Base-by-base conservation (phyloP, 2,797 vertebrate species). In the Sebastes jordani region DNA sequence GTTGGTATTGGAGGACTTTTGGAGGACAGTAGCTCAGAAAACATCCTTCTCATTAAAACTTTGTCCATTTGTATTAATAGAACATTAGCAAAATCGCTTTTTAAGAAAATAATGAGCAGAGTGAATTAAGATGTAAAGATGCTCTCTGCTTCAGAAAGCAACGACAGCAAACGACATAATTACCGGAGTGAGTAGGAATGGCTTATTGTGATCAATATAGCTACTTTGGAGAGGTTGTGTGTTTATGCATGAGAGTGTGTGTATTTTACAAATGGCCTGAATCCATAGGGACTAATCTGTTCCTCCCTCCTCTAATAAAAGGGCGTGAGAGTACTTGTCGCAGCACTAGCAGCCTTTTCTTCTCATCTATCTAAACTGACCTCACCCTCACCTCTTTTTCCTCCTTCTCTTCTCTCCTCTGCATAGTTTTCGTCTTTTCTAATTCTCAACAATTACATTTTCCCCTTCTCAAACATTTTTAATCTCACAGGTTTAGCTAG, bases 141-240 rank as follows among this genome's bases (percentile, higher is more conserved):
- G n/a, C 56, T 55, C 59, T 38, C 52, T n/a, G 14, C 62, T 36
- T 66, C 20, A 67, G 65, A 64, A 63, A 30, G 32, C 6, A 55
- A 13, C 11, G 20, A 27, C 25, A 27, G 25, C 25, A 27, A 27
- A 27, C 25, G 25, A 71, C 25, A 67, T 78, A 36, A 68, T 79
- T 63, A 82, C 5, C 7, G 16, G 11, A 61, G 60, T 42, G 61
- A 69, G 36, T 4, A 7, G 32, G 46, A 79, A 62, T 22, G 20
- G 11, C 70, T 70, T 49, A 58, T 29, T 74, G 25, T 5, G 6
- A 81, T 83, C 77, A 68, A 79, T 85, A 69, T 20, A 32, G 71
- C 73, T 76, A 49, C 72, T 67, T 75, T 7, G 36, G 54, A 61
- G 42, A 58, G 42, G 5, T 22, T 54, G 18, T 36, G 36, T 63